Evolutionary conservation across 2,888 invertebrate genomes (phyloP).

Genomic region (Ophion obscuratus): DNA sequence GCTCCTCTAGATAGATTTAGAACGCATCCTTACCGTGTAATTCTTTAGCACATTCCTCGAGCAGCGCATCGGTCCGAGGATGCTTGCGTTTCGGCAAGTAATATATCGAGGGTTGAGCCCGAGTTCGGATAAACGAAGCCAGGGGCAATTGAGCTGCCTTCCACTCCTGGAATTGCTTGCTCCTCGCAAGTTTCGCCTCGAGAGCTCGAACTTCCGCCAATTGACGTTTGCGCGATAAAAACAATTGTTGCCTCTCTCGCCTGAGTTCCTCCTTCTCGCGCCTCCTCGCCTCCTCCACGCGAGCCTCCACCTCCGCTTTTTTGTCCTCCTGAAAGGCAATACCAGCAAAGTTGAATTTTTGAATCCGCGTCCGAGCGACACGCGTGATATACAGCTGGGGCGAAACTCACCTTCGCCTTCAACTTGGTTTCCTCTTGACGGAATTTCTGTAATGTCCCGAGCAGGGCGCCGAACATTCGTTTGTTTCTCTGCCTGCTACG

Average conservation of each 20-base stretch:
- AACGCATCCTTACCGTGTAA: constrained; percentile 75
- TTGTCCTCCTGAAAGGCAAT: constrained; percentile 88
- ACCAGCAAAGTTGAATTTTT: not conserved
- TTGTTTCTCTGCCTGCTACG: constrained; percentile 93
- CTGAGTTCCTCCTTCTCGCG: constrained; percentile 94
- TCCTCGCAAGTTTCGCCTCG: constrained; percentile 95
- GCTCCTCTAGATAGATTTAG: too few species aligned
- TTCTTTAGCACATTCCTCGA: constrained; percentile 80
- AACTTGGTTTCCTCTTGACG: constrained; percentile 96
- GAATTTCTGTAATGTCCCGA: constrained; percentile 98
- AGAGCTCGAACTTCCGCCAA: constrained; percentile 95
- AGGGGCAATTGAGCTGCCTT: constrained; percentile 91
- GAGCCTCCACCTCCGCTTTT: constrained; percentile 94
- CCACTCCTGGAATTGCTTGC: constrained; percentile 95
- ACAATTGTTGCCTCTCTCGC: constrained; percentile 92
- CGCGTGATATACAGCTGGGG: not conserved
- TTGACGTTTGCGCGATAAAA: constrained; percentile 93
- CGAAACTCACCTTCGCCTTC: constrained; percentile 89
- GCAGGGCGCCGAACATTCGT: constrained; percentile 97
- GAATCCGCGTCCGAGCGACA: not conserved
- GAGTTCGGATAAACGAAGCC: constrained; percentile 94
- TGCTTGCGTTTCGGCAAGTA: constrained; percentile 94
- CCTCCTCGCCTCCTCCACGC: constrained; percentile 96
- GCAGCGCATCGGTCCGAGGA: constrained; percentile 77
- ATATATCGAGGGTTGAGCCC: constrained; percentile 93